Conservation (phyloP, 2,113 vertebrate genomes). For the Nothobranchius furzeri region DNA sequence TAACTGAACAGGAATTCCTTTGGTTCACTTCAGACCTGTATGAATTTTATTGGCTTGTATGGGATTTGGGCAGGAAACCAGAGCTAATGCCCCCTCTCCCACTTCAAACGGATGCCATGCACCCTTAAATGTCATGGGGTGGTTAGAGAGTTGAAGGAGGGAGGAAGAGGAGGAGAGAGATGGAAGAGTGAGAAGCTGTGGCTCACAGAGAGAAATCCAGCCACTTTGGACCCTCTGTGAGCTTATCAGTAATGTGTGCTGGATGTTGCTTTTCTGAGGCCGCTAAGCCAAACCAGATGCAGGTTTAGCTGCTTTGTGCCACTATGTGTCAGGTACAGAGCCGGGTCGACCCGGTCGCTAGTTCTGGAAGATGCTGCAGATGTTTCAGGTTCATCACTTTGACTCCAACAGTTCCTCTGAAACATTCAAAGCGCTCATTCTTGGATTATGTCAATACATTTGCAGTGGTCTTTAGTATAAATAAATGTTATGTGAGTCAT, state of each 20-base stretch:
- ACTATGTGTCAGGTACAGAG: conserved; percentile 70
- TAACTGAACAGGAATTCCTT: conserved; percentile 68
- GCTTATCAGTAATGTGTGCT: conserved; percentile 66
- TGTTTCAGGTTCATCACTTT: conserved; percentile 43
- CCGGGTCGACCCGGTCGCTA: conserved; percentile 57
- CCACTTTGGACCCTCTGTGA: conserved; percentile 36
- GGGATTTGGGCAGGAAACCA: conserved; percentile 81
- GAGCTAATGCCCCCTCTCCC: conserved; percentile 77
- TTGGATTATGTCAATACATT: too few relatives aligned
- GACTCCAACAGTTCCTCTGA: conserved; percentile 30
- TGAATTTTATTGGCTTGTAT: conserved; percentile 77
- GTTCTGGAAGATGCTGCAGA: conserved; percentile 60
- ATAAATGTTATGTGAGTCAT: too few relatives aligned
- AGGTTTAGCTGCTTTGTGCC: conserved; percentile 47
- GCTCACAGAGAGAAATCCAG: conserved; percentile 60
- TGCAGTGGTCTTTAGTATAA: too few relatives aligned
- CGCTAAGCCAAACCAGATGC: conserved; percentile 76
- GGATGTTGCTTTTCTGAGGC: conserved; percentile 52
- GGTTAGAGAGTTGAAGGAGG: conserved; percentile 69
- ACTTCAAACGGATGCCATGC: conserved; percentile 80
- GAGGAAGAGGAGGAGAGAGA: conserved; percentile 13
- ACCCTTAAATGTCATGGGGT: conserved; percentile 78
- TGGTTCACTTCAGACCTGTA: conserved; percentile 69
- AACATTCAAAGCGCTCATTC: too few relatives aligned
- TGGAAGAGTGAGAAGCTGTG: conserved; percentile 38